Evolutionary conservation across 2,113 vertebrate species (phyloP), one percentile per base, ranked within the genome.

Genomic region (Calidris pygmaea): DNA sequence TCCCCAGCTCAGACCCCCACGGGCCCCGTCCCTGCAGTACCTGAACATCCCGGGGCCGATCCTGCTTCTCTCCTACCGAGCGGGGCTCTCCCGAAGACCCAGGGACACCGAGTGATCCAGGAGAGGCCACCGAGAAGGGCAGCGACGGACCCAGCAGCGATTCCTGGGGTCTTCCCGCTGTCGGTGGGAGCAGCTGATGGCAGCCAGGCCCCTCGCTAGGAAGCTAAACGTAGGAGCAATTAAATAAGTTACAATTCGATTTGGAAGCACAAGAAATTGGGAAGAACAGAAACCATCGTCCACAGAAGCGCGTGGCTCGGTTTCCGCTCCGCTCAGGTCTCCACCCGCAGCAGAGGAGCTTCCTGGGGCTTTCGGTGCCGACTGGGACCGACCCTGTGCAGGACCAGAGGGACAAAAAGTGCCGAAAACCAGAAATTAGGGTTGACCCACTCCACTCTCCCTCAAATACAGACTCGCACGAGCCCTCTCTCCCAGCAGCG

Each of bases 341-440:
- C 41, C 6, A 1, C 20, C 45, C 5, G 0, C 10, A 52, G 66
- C 30, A 56, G 9, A 34, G 29, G 21, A 8, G 41, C 27, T 76
- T 59, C 63, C 53, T 1, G 1, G 43, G 30, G 48, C 39, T 35
- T 3, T 3, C 0, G 1, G 70, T 17, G 63, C 63, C 0, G 0
- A n/a, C 26, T 5, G 26, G 53, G 71, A 47, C 9, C 0, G 1
- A 24, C 0, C 0, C 30, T 27, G 29, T 2, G 7, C 13, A 37
- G 85, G 56, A 56, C 1, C 43, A 32, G 53, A 27, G 12, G 65
- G 50, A 72, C 3, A 2, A 30, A 29, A 71, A 65, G 45, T 1
- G 23, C 34, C 1, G 0, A 66, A 24, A 45, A 29, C 8, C 22
- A 39, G 77, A 13, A 41, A 5, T 20, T 2, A 34, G 45, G 30